A percentile compares a stretch with the other conserved stretches of the same genome.
phyloP scores from a whole-genome alignment of 2,888 invertebrate genomes.

The Sphaeridia pumilis region DNA sequence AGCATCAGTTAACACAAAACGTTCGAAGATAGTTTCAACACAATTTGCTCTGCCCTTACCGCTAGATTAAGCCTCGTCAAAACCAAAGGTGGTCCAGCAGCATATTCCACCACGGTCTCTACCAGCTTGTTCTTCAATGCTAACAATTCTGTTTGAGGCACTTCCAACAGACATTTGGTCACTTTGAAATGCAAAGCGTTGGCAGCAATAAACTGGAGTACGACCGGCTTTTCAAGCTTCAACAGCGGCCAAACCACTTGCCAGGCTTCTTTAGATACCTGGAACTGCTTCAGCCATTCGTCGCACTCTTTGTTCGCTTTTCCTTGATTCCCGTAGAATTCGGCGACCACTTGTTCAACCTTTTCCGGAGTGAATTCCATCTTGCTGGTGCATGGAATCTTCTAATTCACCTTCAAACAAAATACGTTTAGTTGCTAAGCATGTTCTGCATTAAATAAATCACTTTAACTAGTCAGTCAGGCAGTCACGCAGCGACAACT shows the following conservation, averaged over 20 bases:
- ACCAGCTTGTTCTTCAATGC: constrained; percentile 31
- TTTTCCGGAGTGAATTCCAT: constrained; percentile 35
- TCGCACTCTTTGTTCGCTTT: constrained; percentile 30
- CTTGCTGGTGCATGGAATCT: not conserved
- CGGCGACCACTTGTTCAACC: constrained; percentile 29
- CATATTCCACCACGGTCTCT: constrained; percentile 28
- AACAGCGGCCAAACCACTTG: constrained; percentile 32
- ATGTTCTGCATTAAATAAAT: not conserved
- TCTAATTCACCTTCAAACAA: not conserved
- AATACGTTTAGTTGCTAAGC: not conserved
- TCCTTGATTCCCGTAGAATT: constrained; percentile 32
- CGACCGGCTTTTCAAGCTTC: constrained; percentile 24
- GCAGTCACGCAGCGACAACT: not conserved
- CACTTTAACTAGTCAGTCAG: not conserved
- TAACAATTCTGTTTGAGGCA: constrained; percentile 25
- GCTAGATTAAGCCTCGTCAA: constrained; percentile 29
- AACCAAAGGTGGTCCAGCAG: constrained; percentile 29
- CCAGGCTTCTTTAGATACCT: constrained; percentile 32
- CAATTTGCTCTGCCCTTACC: constrained; percentile 12
- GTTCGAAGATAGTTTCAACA: not conserved
- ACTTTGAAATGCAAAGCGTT: constrained; percentile 33
- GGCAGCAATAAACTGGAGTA: constrained; percentile 33
- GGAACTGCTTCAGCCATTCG: constrained; percentile 34
- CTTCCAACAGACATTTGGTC: constrained; percentile 27
- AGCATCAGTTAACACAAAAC: not conserved